These are phyloP conservation scores for Galeopterus variegatus DNA, from an alignment of 2,113 vertebrate species.

Conservation along the genomic window DNA sequence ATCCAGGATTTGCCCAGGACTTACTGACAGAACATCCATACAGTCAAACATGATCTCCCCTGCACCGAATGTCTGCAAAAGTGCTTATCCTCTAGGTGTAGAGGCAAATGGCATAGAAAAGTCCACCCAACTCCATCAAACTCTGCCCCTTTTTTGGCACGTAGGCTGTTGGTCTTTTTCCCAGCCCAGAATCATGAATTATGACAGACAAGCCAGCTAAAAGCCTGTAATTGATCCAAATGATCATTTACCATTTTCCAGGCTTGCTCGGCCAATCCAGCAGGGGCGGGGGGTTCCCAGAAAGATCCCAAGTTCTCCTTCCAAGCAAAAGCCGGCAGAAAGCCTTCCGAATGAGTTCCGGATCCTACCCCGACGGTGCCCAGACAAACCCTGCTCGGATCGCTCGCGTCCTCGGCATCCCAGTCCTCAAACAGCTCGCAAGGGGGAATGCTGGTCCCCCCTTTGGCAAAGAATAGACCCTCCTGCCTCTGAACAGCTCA, in stretches of 20 bases:
- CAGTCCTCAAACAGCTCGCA: constrained; percentile 83
- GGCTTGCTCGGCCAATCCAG: constrained; percentile 91
- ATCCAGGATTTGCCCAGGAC: constrained; percentile 95
- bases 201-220: constrained; percentile 93
- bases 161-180: constrained; percentile 93
- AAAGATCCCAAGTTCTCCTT: constrained; percentile 88
- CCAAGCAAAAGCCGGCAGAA: constrained; percentile 76
- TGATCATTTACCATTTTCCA: constrained; percentile 93
- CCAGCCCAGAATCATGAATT: constrained; percentile 96
- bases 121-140: constrained; percentile 98
- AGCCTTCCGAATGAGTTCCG: constrained; percentile 82
- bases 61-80: constrained; percentile 90
- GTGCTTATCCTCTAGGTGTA: constrained; percentile 92
- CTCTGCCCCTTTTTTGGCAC: constrained; percentile 95
- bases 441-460: constrained; percentile 87
- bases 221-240: constrained; percentile 94
- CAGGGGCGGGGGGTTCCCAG: constrained; percentile 88
- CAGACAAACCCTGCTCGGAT: constrained; percentile 74
- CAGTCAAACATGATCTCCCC: constrained; percentile 97
- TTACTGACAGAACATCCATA: constrained; percentile 96
- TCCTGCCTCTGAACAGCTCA: constrained; percentile 95
- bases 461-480: constrained; percentile 92
- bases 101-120: constrained; percentile 92
- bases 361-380: constrained; percentile 75
- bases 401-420: constrained; percentile 82